phyloP scores from a whole-genome alignment of 2,797 vertebrate species.

The Sebastes diploproa region DNA sequence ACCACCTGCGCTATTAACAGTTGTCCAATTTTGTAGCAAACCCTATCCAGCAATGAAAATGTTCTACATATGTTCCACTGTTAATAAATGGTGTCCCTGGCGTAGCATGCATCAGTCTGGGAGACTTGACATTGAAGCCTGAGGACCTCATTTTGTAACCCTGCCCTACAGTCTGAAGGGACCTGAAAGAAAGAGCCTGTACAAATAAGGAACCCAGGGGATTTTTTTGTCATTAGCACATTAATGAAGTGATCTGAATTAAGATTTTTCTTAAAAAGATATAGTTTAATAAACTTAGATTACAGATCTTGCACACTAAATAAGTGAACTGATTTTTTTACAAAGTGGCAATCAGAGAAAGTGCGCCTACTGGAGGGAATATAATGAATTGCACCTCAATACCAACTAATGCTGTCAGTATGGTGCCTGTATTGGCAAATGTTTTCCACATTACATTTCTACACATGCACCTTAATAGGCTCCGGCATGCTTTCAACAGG shows the following conservation, averaged over 20 bases:
- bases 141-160: not conserved
- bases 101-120: not conserved
- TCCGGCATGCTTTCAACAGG: slow-evolving; percentile 26
- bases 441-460: slow-evolving; percentile 23
- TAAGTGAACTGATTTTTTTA: not conserved
- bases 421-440: not conserved
- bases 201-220: not conserved
- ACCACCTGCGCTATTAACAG: not conserved
- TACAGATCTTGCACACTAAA: not conserved
- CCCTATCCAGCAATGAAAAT: slow-evolving; percentile 6
- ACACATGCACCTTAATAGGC: not conserved
- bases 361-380: slow-evolving; percentile 68
- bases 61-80: not conserved
- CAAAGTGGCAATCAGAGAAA: slow-evolving; percentile 40
- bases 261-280: not conserved
- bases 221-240: too few species aligned
- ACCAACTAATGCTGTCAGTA: not conserved
- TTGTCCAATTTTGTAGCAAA: not conserved
- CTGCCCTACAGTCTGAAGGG: not conserved
- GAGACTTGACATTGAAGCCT: slow-evolving; percentile 11
- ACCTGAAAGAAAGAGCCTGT: too few species aligned
- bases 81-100: not conserved
- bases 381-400: slow-evolving; percentile 45
- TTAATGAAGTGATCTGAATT: not conserved
- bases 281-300: not conserved